Base-by-base conservation (phyloP, 2,797 vertebrate genomes). In the Hippoglossus hippoglossus region DNA sequence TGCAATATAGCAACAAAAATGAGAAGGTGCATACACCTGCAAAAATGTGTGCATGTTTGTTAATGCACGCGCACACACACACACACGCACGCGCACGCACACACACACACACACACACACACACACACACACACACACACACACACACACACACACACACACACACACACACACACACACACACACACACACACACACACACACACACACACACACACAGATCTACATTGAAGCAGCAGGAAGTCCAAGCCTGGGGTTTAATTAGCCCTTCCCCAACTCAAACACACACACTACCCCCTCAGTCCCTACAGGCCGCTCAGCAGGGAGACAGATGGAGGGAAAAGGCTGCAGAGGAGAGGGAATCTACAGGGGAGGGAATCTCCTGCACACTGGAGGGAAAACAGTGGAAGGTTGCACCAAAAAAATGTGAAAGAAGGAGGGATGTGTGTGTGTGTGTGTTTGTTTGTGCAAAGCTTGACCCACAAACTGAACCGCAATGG, bases 311-410 rank as follows among this genome's bases (percentile, higher is more conserved):
- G 89, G 73, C 92, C 22, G 18, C 82, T 86, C 90, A 88, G 87
- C 71, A 36, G 24, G 67, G 84, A 56, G 44, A 65, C 34, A 65
- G 46, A 87, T 87, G 86, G 94, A 94, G 94, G 92, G 93, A 94
- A 94, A 90, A 7, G 4, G 73, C 69, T 70, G 84, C 82, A 67
- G 73, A 87, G 18, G 26, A 90, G 94, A 94, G 93, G 93, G 94
- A 95, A 96, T 90, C 69, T 77, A 77, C 50, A 70, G 61, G 68
- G 90, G 93, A 93, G 92, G 92, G 93, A 94, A 87, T 90, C 80
- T 90, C 81, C 66, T 56, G 69, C 54, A 66, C 82, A 86, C 72
- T 84, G 85, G 87, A 91, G 92, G 93, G 91, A 92, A 93, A 88
- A 77, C 49, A 58, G 56, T 49, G 25, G 52, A 28, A 39, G 36